Base-by-base conservation (phyloP, 1,140 invertebrate genomes). In the Pararge aegeria region DNA sequence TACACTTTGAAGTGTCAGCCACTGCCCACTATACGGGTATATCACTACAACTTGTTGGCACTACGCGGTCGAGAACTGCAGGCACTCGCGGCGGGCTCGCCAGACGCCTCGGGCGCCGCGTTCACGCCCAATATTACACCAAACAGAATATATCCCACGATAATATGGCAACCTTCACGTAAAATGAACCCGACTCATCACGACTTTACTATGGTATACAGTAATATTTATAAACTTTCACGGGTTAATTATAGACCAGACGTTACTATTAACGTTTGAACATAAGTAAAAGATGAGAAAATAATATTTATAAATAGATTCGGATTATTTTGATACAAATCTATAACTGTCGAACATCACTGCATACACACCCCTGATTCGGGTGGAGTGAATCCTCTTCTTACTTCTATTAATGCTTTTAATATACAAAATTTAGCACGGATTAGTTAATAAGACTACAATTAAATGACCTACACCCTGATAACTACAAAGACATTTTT, bases 281-380 rank as follows among this genome's bases (percentile, higher is more conserved):
- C 84, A 89, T 89, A 88, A 87, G 84, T 87, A 87, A 89, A 90
- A 87, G 86, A 81, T 83, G 78, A 82, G 83, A 89, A 89, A 90
- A 89, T 90, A 90, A 87, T 90, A 90, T 90, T 90, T 90, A 90
- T 90, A 90, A 90, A 90, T 90, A 90, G 87, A 83, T 87, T 85
- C 65, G 73, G 80, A 89, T 87, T 90, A 90, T 90, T 89, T 90
- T 89, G 83, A 87, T 87, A 87, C 87, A 86, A 89, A 83, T 87
- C 83, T 89, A 86, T 80, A 87, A 85, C 73, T 76, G 83, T 82
- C 79, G 59, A 70, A 71, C 82, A 80, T 78, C 83, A 87, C 79
- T 85, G 73, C 75, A 89, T 87, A 90, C 88, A 89, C 88, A 90
- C 88, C 87, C 87, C 78, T 82, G 76, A 78, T 70, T 86, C 73